Percentiles rank a stretch among this genome's conserved stretches.
Evolutionary conservation across 2,888 invertebrate genomes (phyloP).

Genomic region (Dorcus hopei): DNA sequence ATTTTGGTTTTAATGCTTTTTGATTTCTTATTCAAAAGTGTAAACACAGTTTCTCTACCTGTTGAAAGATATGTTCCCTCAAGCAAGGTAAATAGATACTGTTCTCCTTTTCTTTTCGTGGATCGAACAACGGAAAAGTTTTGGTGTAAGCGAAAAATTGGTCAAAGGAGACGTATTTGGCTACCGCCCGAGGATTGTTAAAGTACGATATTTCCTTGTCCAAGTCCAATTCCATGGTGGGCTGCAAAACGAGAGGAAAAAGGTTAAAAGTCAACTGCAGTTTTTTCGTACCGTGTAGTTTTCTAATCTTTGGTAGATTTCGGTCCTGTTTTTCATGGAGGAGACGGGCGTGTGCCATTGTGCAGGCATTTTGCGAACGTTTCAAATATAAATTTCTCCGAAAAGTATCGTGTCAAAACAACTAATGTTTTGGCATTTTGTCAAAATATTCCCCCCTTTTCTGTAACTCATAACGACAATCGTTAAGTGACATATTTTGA

Average conservation of each 20-base stretch:
- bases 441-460: too few species aligned
- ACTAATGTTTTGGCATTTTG: too few species aligned
- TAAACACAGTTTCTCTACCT: constrained; percentile 31
- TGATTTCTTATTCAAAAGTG: too few species aligned
- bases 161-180: constrained; percentile 39
- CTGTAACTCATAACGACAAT: too few species aligned
- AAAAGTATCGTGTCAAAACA: too few species aligned
- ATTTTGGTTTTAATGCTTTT: too few species aligned
- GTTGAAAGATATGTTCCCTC: constrained; percentile 42
- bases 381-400: neutral
- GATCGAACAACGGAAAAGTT: constrained; percentile 42
- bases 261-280: neutral
- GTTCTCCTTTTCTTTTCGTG: constrained; percentile 42
- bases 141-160: constrained; percentile 44
- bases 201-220: constrained; percentile 42
- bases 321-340: constrained; percentile 29
- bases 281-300: constrained; percentile 9
- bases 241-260: constrained; percentile 24
- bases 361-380: constrained; percentile 18
- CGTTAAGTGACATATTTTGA: too few species aligned
- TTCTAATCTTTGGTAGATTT: constrained; percentile 33
- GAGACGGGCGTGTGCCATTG: constrained; percentile 36
- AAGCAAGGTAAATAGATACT: constrained; percentile 38
- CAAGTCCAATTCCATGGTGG: constrained; percentile 30
- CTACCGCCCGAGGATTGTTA: constrained; percentile 34